Evolutionary conservation across 2,797 vertebrate species (phyloP), one percentile per base, ranked within the genome.

Genomic region (Garrulus glandarius): DNA sequence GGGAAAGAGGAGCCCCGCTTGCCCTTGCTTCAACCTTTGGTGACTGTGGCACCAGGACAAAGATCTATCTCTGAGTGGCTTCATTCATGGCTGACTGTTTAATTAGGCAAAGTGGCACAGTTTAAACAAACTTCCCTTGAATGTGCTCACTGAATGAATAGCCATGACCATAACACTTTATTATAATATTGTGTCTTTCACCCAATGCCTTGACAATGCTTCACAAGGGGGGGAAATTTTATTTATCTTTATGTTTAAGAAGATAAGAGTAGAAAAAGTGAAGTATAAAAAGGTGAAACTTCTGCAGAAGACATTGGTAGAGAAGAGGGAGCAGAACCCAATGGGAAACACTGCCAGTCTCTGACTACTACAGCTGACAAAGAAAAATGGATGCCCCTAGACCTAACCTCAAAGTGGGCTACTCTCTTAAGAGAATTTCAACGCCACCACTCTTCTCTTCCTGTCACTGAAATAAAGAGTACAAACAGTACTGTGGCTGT

Each of bases 121-220:
- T 65, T 94, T 84, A 89, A 92, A 80, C 46, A 80, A 94, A 84
- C 49, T 84, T 86, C 47, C 52, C 72, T 65, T 86, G 59, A 79
- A 79, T 24, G 5, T 86, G 65, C 30, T 90, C 87, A 41, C 59
- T 86, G 91, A 87, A 81, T 86, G n/a, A 84, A 89, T 36, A 83
- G 32, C n/a, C 86, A 78, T 53, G n/a, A 86, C 47, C 43, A 5
- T 53, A 90, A 82, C 16, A 20, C 7, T 81, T 84, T 29, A 83
- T 81, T 72, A 22, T 65, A 85, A 63, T 85, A 65, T 27, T 49
- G 44, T 41, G 24, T 49, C 37, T 87, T 94, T 83, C 24, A 69
- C 53, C n/a, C 69, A 64, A 4, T 44, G 43, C 50, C 36, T 72
- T 52, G 36, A 61, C 10, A 59, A 22, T 46, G 19, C 32, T 86